Percentiles rank a stretch among this genome's conserved stretches.
Evolutionary conservation across 2,888 invertebrate genomes (phyloP).

Genomic region (Drosophila longiperda): DNA sequence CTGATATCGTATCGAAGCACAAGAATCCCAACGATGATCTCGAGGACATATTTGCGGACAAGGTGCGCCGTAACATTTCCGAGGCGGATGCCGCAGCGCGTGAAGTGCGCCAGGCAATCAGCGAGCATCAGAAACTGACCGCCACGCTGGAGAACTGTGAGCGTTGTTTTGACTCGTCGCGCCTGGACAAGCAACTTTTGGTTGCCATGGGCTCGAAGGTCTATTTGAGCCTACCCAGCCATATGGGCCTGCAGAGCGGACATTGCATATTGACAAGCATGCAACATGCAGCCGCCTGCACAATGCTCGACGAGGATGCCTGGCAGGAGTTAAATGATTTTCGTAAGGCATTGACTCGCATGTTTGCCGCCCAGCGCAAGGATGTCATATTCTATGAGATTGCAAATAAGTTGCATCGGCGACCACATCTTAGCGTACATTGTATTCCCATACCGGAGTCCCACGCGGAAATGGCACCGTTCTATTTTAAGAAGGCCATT

Average conservation of each 20-base stretch:
- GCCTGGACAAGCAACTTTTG: constrained; percentile 93
- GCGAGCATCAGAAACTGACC: constrained; percentile 89
- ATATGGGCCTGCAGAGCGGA: constrained; percentile 92
- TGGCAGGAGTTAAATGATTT: constrained; percentile 94
- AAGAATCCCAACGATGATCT: constrained; percentile 89
- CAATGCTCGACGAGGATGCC: constrained; percentile 96
- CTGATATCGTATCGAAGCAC: constrained; percentile 89
- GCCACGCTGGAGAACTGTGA: constrained; percentile 92
- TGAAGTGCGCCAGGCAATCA: constrained; percentile 89
- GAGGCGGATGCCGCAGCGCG: constrained; percentile 87
- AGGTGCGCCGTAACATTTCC: constrained; percentile 89
- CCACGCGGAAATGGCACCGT: constrained; percentile 94
- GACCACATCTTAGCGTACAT: constrained; percentile 94
- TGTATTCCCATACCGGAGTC: constrained; percentile 91
- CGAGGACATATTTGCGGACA: constrained; percentile 94
- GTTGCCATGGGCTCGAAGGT: constrained; percentile 92
- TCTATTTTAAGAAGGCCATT: constrained; percentile 99
- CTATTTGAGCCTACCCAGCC: constrained; percentile 93
- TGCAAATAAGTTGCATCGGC: constrained; percentile 89
- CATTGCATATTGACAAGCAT: constrained; percentile 95
- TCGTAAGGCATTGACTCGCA: constrained; percentile 90
- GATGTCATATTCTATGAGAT: constrained; percentile 97
- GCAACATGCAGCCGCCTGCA: constrained; percentile 91
- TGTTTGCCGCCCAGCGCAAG: constrained; percentile 90
- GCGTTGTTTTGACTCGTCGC: constrained; percentile 92